Conservation (phyloP, 2,797 vertebrate species). For the Sandelia bainsii region DNA sequence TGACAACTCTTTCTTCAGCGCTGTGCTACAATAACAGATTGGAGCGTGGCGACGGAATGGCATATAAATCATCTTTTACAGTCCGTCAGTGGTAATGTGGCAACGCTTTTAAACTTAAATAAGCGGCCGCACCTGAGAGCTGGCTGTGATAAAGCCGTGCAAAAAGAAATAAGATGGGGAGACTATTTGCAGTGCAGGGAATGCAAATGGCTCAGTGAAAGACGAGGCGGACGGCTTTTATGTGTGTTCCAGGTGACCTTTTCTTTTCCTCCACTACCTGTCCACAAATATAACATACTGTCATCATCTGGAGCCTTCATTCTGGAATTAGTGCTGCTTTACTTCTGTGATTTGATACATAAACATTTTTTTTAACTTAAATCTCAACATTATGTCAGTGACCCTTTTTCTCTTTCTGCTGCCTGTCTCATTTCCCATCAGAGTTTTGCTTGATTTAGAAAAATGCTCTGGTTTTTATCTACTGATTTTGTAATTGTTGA, state of each 20-base stretch:
- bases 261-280: not conserved
- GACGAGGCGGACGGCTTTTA: slow-evolving; percentile 31
- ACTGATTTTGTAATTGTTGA: not conserved
- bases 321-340: not conserved
- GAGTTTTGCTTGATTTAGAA: not conserved
- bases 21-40: slow-evolving; percentile 77
- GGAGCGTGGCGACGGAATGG: slow-evolving; percentile 41
- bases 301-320: slow-evolving; percentile 5
- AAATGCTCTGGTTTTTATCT: not conserved
- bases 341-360: too few relatives aligned
- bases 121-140: slow-evolving; percentile 56
- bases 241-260: slow-evolving; percentile 47
- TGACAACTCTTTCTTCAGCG: slow-evolving; percentile 63
- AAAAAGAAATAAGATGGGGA: not conserved
- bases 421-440: not conserved
- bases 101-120: slow-evolving; percentile 73
- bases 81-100: slow-evolving; percentile 77
- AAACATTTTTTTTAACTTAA: not conserved
- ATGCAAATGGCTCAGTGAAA: slow-evolving; percentile 45
- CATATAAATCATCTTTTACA: slow-evolving; percentile 80
- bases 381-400: not conserved
- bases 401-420: not conserved
- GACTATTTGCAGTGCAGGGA: slow-evolving; percentile 37
- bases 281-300: not conserved
- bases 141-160: slow-evolving; percentile 51